Percentiles rank a stretch among this genome's conserved stretches.
Evolutionary conservation across 2,797 vertebrate species (phyloP).

Genomic region (Enteromius thamalakanensis): DNA sequence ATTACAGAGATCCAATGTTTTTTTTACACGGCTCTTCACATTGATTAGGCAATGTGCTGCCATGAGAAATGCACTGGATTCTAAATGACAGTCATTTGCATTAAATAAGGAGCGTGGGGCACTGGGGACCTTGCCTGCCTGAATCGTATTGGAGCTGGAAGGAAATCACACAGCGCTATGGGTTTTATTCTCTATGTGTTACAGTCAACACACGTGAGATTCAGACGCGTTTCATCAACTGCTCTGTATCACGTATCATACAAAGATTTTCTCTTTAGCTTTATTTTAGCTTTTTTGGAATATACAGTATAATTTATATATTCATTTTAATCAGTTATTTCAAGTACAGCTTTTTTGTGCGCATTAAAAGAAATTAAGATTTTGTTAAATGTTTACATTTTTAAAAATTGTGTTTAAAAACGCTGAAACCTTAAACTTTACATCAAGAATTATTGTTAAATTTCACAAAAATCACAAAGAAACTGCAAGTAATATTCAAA

Average conservation of each 20-base stretch:
- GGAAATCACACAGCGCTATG: constrained; percentile 56
- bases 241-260: background rate
- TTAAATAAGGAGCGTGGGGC: constrained; percentile 92
- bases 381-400: too few species aligned
- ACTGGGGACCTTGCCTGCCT: constrained; percentile 68
- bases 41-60: constrained; percentile 99
- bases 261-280: background rate
- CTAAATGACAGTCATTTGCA: constrained; percentile 99
- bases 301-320: background rate
- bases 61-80: constrained; percentile 92
- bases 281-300: background rate
- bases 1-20: constrained; percentile 95
- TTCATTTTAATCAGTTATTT: background rate
- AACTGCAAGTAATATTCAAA: background rate
- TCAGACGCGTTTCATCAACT: background rate
- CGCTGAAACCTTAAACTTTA: background rate
- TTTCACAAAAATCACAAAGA: background rate
- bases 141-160: constrained; percentile 66
- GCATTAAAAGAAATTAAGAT: background rate
- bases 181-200: constrained; percentile 23
- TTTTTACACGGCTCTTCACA: constrained; percentile 99
- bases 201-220: constrained; percentile 15
- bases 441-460: background rate
- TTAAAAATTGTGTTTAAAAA: background rate
- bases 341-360: background rate